Base-by-base conservation (phyloP, 2,113 vertebrate genomes). In the Entosphenus tridentatus region DNA sequence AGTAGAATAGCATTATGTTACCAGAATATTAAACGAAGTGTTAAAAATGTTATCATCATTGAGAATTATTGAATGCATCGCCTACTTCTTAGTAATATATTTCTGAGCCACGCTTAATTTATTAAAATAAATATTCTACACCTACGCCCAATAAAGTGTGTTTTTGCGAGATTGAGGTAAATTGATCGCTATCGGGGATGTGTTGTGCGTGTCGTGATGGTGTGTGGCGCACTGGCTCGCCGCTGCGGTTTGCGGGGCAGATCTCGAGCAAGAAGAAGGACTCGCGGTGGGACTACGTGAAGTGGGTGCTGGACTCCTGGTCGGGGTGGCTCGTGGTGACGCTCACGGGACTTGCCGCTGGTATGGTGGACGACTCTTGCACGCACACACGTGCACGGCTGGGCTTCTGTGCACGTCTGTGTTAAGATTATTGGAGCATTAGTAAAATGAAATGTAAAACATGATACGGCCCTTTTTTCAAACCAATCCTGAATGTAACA, bases 311-410 rank as follows among this genome's bases (percentile, higher is more conserved):
- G 0, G 92, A 98, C 10, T 89, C 93, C 21, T 98, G 95, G 72
- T 96, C 93, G 0, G 93, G 92, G 10, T 98, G 93, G 93, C 72
- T 98, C 69, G 72, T 98, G 73, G 96, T 98, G 91, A 82, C 96
- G 3, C 82, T 96, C 55, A 88, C 96, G 59, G 93, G 93, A 3
- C 78, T 98, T 70, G 77, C 84, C 76, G 82, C 92, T 83, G 93
- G 93, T 97, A 76, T 77, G 39, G 39, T 39, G 39, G 39, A 5
- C 39, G 39, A 5, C 39, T 39, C 39, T 5, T 39, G 39, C 39
- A 39, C 6, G 77, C 67, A 70, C 16, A 56, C 11, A 16, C n/a
- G 6, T 2, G 9, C 55, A 58, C 62, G 57, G 6, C n/a, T 57
- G 16, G 56, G 62, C 8, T 9, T 70, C 54, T n/a, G 39, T 70